phyloP scores from a whole-genome alignment of 2,888 invertebrate species.

The Nomada ruficornis region DNA sequence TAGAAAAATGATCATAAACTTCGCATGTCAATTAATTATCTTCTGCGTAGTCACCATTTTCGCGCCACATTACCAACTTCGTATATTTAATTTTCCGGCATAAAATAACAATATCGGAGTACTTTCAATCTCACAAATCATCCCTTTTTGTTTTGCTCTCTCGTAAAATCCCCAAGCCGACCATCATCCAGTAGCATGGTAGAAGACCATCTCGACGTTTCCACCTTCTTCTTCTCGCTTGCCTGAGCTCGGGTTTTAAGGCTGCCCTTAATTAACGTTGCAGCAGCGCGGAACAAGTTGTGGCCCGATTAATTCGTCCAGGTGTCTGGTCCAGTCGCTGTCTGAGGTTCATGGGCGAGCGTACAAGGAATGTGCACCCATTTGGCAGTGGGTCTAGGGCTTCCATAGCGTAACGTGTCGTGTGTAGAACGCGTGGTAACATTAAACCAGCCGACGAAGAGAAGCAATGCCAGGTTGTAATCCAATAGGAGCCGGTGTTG shows the following conservation, averaged over 20 bases:
- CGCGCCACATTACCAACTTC: too few relatives aligned
- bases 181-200: neutral
- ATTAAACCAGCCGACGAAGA: conserved; percentile 72
- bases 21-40: too few relatives aligned
- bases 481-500: conserved; percentile 77
- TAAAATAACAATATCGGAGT: too few relatives aligned
- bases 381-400: conserved; percentile 73
- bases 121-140: too few relatives aligned
- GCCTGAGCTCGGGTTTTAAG: conserved; percentile 28
- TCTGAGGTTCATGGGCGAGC: conserved; percentile 68
- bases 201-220: too few relatives aligned
- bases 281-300: conserved; percentile 54
- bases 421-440: conserved; percentile 73
- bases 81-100: too few relatives aligned
- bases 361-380: conserved; percentile 63
- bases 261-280: conserved; percentile 66
- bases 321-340: conserved; percentile 53
- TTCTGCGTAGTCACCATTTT: too few relatives aligned
- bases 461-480: conserved; percentile 75
- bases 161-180: too few relatives aligned
- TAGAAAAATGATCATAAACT: too few relatives aligned
- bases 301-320: conserved; percentile 69
- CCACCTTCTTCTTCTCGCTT: neutral
- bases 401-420: conserved; percentile 69
- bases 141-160: too few relatives aligned